Conservation (phyloP, 2,888 invertebrate genomes). For the Coenonympha arcania region DNA sequence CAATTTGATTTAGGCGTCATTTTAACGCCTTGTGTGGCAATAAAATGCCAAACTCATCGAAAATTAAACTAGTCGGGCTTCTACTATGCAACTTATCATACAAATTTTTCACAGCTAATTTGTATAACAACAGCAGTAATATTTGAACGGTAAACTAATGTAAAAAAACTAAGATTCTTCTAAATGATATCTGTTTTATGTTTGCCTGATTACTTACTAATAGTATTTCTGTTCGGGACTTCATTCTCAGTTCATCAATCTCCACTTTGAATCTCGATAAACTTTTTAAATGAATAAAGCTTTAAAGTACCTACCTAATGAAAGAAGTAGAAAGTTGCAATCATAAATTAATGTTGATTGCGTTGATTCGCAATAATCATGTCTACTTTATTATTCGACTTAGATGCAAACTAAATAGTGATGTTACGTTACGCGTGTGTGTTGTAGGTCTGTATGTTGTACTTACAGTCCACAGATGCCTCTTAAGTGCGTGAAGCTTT, state of each 20-base stretch:
- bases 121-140: no score
- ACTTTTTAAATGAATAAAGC: background rate
- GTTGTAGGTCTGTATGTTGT: no score
- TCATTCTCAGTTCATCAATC: background rate
- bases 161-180: no score
- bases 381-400: constrained; percentile 46
- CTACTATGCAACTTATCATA: background rate
- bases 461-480: constrained; percentile 49
- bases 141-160: no score
- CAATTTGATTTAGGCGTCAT: background rate
- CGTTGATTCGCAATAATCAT: constrained; percentile 44
- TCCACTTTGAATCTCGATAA: constrained; percentile 3
- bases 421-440: constrained; percentile 39
- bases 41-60: background rate
- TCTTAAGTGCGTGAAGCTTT: constrained; percentile 50
- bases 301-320: background rate
- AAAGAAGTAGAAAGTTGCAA: constrained; percentile 13
- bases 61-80: background rate
- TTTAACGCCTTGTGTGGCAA: constrained; percentile 1
- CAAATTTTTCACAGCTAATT: background rate
- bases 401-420: constrained; percentile 54
- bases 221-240: background rate
- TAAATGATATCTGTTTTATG: background rate
- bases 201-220: background rate
- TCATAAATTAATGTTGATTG: constrained; percentile 34